These are phyloP conservation scores for Orientallactaga bullata DNA, from an alignment of 2,113 vertebrate species.

Conservation along the genomic window DNA sequence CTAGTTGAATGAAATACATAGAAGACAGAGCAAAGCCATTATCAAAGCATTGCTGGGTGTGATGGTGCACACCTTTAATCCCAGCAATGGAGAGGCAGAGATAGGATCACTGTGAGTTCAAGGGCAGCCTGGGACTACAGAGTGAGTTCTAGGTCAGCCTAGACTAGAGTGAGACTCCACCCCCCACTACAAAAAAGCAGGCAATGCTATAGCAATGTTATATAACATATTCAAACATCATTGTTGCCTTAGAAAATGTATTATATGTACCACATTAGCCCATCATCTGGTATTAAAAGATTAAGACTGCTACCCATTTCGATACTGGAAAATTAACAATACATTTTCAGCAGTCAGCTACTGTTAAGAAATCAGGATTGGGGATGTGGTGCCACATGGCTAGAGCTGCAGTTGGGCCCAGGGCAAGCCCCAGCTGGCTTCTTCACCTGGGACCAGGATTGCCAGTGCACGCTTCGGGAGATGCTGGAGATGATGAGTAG, in stretches of 20 bases:
- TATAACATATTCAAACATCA: background rate
- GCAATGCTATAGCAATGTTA: background rate
- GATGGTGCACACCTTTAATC: no score
- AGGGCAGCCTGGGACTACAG: no score
- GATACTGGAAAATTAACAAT: conserved; percentile 43
- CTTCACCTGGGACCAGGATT: conserved; percentile 89
- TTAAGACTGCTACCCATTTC: conserved; percentile 33
- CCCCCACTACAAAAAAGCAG: background rate
- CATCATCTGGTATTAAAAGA: conserved; percentile 41
- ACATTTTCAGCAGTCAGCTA: conserved; percentile 37
- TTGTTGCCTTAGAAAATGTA: conserved; percentile 14
- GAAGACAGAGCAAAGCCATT: conserved; percentile 35
- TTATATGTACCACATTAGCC: background rate
- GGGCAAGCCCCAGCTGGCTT: conserved; percentile 79
- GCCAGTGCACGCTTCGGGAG: conserved; percentile 91
- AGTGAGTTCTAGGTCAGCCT: no score
- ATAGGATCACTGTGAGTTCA: no score
- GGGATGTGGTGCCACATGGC: background rate
- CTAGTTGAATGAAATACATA: conserved; percentile 35
- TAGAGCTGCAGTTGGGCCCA: background rate
- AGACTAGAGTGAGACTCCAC: no score
- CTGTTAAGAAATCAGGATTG: background rate
- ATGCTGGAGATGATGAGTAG: conserved; percentile 93
- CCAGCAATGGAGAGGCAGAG: no score
- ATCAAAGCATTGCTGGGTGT: background rate